Percentiles rank a stretch among this genome's conserved stretches.
phyloP scores from a whole-genome alignment of 2,888 invertebrate genomes.

The Seira ritae region DNA sequence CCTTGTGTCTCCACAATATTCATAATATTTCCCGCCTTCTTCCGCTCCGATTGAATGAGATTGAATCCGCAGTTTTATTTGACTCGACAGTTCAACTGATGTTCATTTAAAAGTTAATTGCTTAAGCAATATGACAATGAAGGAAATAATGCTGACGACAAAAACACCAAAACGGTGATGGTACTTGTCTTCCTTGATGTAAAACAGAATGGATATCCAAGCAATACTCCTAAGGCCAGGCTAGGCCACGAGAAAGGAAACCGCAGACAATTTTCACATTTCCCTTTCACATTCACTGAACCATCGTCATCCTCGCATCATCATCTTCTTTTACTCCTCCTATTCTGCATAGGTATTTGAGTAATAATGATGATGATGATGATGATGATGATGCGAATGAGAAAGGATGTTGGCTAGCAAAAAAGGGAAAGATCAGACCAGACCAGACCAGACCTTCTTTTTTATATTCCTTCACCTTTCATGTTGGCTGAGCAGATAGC shows the following conservation, averaged over 20 bases:
- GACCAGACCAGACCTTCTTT: background rate
- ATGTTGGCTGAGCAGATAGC: conserved; percentile 45
- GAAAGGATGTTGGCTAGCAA: background rate
- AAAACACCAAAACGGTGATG: no score
- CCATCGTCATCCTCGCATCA: conserved; percentile 19
- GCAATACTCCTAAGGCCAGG: no score
- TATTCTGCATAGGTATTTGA: conserved; percentile 33
- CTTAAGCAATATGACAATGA: no score
- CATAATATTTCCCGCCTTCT: no score
- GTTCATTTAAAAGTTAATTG: no score
- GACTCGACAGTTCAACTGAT: no score
- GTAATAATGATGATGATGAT: conserved; percentile 50
- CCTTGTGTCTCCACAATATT: no score
- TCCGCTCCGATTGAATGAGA: no score
- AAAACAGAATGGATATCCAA: no score
- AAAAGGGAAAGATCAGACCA: background rate
- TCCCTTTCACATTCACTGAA: conserved; percentile 35
- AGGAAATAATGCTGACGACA: no score
- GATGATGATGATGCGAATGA: conserved; percentile 29
- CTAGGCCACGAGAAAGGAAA: conserved; percentile 46
- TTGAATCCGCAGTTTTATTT: no score
- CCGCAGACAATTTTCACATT: conserved; percentile 59
- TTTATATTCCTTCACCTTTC: conserved; percentile 22
- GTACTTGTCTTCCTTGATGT: no score
- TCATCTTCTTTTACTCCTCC: background rate